Base-by-base conservation (phyloP, 2,113 vertebrate genomes). In the Catharus bicknelli region DNA sequence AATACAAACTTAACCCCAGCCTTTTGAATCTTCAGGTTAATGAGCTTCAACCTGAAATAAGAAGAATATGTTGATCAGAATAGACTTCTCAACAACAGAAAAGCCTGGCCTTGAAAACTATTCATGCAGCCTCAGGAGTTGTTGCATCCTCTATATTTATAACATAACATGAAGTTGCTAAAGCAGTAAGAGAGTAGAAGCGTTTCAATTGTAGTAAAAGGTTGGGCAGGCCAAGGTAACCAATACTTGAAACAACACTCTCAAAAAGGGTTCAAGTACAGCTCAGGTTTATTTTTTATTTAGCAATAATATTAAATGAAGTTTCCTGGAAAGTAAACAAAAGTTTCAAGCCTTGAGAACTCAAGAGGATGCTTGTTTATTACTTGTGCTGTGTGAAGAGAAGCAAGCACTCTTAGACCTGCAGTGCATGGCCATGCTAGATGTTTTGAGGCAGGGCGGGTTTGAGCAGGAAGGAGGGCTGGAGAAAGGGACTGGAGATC, bases 401-500 rank as follows among this genome's bases (percentile, higher is more conserved):
- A 69, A 93, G 26, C 14, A 50, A 69, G 18, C 5, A 10, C 11
- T 68, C 19, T 55, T 20, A 61, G 30, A 59, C 29, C 48, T 77
- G 32, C 45, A 73, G 50, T 13, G 42, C 16, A 11, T 14, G 29
- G 34, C 9, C 0, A 0, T 47, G 66, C 19, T 27, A 17, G 11
- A 30, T 0, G 0, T 64, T 72, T 82, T 2, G 0, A 26, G 32
- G 18, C 13, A 85, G 25, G 32, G 13, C 23, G 67, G 51, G 43
- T 55, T 55, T 66, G 50, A 50, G 43, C 25, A 79, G 47, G 81
- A 91, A 58, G 25, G 23, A 63, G 26, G 18, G 26, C 14, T 72
- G 36, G 11, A 81, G 21, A 72, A 64, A 36, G 22, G 7, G 12
- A 17, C 18, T 76, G 40, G 9, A 51, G 27, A 72, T 64, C 58